Evolutionary conservation across 2,113 vertebrate genomes (phyloP), one percentile per base, ranked within the genome.

Genomic region (Turdus rufiventris): DNA sequence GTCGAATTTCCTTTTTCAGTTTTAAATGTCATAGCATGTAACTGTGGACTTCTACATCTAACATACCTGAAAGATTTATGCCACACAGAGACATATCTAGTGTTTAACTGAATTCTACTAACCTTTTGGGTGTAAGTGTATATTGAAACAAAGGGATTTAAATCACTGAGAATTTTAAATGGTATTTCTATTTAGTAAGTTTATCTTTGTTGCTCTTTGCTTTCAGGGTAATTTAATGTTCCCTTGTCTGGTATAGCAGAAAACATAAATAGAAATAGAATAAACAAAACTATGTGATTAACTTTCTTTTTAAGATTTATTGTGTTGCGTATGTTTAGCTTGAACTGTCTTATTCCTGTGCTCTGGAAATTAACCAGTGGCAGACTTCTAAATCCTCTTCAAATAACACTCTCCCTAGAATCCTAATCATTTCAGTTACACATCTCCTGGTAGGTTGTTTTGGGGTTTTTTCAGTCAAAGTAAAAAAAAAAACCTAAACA

Each of bases 181-280:
- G 31, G 36, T 50, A 68, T 57, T 91, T 82, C 62, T 89, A 56
- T 91, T 86, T 75, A 85, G 61, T 48, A 94, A 86, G 68, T 95
- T 96, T 93, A 87, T 84, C 86, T 95, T 78, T 94, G 89, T 48
- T 93, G 25, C 40, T 95, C 57, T 91, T 94, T 93, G 67, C 71
- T 85, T 94, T 95, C 93, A 90, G 58, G 54, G 16, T 95, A 92
- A 96, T 95, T 96, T 92, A 96, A 74, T 72, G 94, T 85, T 81
- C 76, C 14, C 63, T 77, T 89, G 40, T 77, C 83, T 50, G 43
- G 38, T 48, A 86, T 14, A 93, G 40, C 84, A 95, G 93, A 94
- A 95, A 95, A 73, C 50, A 82, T 63, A 96, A 91, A 95, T n/a
- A 94, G 88, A 92, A 90, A 93, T 38, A 73, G 66, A 77, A 92